Evolutionary conservation across 2,113 vertebrate species (phyloP), one percentile per base, ranked within the genome.

Genomic region (Ptyas mucosa): DNA sequence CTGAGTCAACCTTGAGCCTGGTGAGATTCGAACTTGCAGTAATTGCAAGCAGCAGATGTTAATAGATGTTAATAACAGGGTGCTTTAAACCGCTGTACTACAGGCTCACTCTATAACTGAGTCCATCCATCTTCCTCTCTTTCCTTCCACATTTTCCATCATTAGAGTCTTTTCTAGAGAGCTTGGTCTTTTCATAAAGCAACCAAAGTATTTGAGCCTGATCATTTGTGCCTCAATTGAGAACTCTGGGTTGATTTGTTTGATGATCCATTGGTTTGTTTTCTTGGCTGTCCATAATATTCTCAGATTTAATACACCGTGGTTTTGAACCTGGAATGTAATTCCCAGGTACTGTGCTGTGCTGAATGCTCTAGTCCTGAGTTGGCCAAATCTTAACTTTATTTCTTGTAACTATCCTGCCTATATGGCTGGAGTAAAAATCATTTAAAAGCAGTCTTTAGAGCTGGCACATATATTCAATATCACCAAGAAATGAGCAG

Each of bases 391-490:
- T 89, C 39, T 43, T 43, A 89, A 86, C 34, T 81, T 52, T 55
- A 46, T 87, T 21, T 57, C 57, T 91, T 87, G 34, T 75, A 61
- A 85, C 69, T 86, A 51, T 89, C 85, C 57, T 61, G 23, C 24
- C 24, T 55, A 39, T 53, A 86, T n/a, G 57, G 58, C 49, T 87
- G 69, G 55, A 53, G 58, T 49, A 46, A 75, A 58, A 92, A 55
- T 54, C 21, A 90, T 69, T 86, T 90, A 87, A 75, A 94, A 75
- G 58, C 88, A 75, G 39, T 39, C 58, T 90, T 89, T 89, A 89
- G 81, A 92, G 51, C 29, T 87, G 10, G 88, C 81, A 87, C 88
- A 49, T 90, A 91, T 34, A 51, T 89, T 92, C 81, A 87, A 46
- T 64, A 61, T 58, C 88, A 55, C 58, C 57, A 51, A 58, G 87